Evolutionary conservation across 1,140 invertebrate genomes (phyloP).

Genomic region (Drosophila tani): DNA sequence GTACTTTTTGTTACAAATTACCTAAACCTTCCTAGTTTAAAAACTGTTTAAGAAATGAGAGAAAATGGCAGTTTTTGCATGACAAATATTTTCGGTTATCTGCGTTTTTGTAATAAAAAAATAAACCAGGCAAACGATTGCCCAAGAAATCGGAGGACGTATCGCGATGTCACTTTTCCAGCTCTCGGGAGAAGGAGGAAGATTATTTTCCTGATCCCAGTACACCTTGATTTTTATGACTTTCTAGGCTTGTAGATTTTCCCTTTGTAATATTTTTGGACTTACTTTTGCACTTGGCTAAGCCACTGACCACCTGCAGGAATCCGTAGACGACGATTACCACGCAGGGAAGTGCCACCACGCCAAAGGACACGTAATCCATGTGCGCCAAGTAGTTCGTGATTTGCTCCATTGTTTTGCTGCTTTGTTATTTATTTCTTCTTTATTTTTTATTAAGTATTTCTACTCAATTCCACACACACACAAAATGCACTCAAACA

Average conservation of each 20-base stretch:
- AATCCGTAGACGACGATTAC: constrained; percentile 72
- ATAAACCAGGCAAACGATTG: background rate
- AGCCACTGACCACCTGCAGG: constrained; percentile 65
- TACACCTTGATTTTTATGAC: background rate
- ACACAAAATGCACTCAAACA: constrained; percentile 44
- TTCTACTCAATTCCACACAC: constrained; percentile 8
- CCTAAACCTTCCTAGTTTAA: background rate
- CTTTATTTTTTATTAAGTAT: background rate
- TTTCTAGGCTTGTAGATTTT: background rate
- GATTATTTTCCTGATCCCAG: background rate
- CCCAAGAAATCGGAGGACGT: background rate
- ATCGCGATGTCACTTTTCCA: background rate
- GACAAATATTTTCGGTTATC: background rate
- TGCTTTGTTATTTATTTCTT: constrained; percentile 1
- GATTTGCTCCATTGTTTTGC: constrained; percentile 68
- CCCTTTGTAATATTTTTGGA: background rate
- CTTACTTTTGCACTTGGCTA: constrained; percentile 74
- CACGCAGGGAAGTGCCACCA: constrained; percentile 69
- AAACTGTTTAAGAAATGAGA: background rate
- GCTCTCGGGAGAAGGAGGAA: background rate
- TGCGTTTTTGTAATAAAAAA: background rate
- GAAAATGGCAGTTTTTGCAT: background rate
- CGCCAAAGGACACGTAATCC: constrained; percentile 78
- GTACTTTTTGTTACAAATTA: background rate
- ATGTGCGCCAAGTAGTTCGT: constrained; percentile 68